A percentile compares a stretch with the other conserved stretches of the same genome.
These are phyloP conservation scores for Eutolmus rufibarbis DNA, from an alignment of 2,888 invertebrate species.

Conservation along the genomic window DNA sequence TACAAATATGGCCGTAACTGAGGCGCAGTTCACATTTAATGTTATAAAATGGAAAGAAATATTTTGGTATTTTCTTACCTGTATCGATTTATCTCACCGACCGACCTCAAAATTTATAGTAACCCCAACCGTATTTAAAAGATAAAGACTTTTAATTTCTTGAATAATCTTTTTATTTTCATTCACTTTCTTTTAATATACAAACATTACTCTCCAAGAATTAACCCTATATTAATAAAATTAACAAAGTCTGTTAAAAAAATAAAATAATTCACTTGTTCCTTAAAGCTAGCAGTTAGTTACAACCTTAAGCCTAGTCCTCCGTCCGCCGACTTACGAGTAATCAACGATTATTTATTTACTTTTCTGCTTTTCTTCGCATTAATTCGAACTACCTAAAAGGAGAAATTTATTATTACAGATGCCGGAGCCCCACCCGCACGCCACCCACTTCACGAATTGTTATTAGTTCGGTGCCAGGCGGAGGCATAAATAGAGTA, in stretches of 20 bases:
- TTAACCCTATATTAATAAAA: not conserved
- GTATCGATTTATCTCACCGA: not conserved
- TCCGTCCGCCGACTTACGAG: not conserved
- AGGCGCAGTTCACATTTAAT: not conserved
- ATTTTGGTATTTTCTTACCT: not conserved
- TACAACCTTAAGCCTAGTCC: not conserved
- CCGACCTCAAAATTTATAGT: not conserved
- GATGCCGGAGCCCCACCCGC: not conserved
- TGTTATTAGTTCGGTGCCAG: slow-evolving; percentile 14
- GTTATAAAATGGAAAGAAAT: not conserved
- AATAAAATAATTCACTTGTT: slow-evolving; percentile 8
- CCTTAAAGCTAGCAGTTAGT: not conserved
- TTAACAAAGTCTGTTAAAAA: slow-evolving; percentile 10
- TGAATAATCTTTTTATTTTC: not conserved
- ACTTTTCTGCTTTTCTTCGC: slow-evolving; percentile 1
- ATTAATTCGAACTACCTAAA: slow-evolving; percentile 22
- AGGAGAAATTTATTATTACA: slow-evolving; percentile 20
- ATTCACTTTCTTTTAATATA: slow-evolving; percentile 8
- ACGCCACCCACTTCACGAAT: not conserved
- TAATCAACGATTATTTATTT: not conserved
- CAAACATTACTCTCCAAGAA: slow-evolving; percentile 8
- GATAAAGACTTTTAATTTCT: not conserved
- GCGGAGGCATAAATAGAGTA: not conserved
- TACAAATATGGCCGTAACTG: not conserved
- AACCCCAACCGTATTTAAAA: not conserved